Percentiles rank a stretch among this genome's conserved stretches.
Conservation (phyloP, 2,797 vertebrate species). For the Onychomys leucogaster region DNA sequence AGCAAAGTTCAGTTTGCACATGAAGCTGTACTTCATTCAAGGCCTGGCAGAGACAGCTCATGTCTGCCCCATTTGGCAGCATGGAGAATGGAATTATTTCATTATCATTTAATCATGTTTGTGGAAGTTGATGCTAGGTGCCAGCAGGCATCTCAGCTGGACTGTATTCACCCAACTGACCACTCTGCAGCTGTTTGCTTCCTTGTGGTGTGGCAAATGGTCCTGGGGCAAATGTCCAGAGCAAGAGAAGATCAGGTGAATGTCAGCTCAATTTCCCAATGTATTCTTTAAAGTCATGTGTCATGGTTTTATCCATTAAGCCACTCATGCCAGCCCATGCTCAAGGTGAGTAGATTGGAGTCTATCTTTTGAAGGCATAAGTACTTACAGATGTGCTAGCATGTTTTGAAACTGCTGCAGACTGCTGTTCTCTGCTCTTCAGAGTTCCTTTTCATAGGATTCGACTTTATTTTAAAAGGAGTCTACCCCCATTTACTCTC, state of each 20-base stretch:
- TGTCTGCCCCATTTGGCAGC: not conserved
- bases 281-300: not conserved
- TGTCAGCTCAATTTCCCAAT: not conserved
- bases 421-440: not conserved
- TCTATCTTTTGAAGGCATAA: not conserved
- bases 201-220: not conserved
- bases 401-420: not conserved
- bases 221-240: not conserved
- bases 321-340: not conserved
- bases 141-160: not conserved
- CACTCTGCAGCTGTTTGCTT: not conserved
- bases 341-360: not conserved
- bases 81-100: not conserved
- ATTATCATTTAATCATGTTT: not conserved
- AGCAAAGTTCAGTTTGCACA: not conserved
- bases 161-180: not conserved
- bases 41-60: not conserved
- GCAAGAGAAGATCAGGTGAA: not conserved
- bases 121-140: not conserved
- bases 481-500: too few relatives aligned
- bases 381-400: not conserved
- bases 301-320: not conserved
- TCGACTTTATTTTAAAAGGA: not conserved
- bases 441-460: not conserved
- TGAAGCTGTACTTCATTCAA: not conserved